Base-by-base conservation (phyloP, 2,797 vertebrate species). In the Acanthis flammea region DNA sequence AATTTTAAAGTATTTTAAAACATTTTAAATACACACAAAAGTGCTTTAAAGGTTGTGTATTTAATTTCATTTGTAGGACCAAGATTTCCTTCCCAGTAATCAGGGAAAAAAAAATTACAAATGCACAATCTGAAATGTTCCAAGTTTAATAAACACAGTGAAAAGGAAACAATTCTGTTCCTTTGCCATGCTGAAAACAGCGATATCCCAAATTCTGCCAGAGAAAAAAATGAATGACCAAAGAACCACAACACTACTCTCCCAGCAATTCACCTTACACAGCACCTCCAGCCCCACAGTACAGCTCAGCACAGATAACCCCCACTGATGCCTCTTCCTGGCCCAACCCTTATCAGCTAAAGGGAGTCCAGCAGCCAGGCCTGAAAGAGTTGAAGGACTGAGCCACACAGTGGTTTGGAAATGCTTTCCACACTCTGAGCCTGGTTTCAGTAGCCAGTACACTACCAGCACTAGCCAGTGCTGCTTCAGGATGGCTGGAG, bases 161-260 rank as follows among this genome's bases (percentile, higher is more conserved):
- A 71, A 88, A 63, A 83, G 14, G 0, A 65, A 95, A 33, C 4
- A 58, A 30, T 33, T 80, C 6, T 2, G 1, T 51, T 77, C 23
- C 24, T 84, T 70, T 57, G 1, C 9, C 41, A 37, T 18, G 3
- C 22, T 54, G 28, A 62, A 73, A 84, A 53, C 28, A 55, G 8
- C 1, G 1, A 66, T 37, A 60, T 12, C 3, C 48, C 2, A 7
- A 55, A 62, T 78, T 88, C 54, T 74, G 21, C 8, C 7, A 47
- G 8, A 41, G 8, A 7, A 6, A 30, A 54, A 8, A 48, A 25
- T 12, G 51, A 54, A 9, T 2, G 1, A 8, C 5, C 30, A 21
- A 45, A 41, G 15, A 61, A 41, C 5, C 14, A 63, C 15, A 65
- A 23, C 14, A 50, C 7, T 14, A 17, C 12, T 18, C 5, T 61